Evolutionary conservation across 2,113 vertebrate genomes (phyloP).

Genomic region (Seriola aureovittata): DNA sequence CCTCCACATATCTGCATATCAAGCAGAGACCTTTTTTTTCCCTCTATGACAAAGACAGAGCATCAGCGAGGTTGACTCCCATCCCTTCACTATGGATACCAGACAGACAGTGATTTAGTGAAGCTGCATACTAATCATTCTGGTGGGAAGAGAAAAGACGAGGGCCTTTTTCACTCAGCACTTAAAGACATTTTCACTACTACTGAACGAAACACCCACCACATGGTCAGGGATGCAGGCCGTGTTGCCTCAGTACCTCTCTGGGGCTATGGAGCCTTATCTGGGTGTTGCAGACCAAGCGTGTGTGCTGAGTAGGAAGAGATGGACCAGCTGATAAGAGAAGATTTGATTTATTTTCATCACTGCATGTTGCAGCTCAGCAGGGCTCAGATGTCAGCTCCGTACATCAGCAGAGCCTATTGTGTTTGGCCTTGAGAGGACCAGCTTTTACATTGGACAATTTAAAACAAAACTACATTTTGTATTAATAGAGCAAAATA

Average conservation of each 20-base stretch:
- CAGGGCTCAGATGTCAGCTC: conserved; percentile 43
- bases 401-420: conserved; percentile 20
- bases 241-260: conserved; percentile 31
- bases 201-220: conserved; percentile 39
- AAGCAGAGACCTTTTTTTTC: conserved; percentile 36
- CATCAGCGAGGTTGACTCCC: conserved; percentile 55
- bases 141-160: conserved; percentile 35
- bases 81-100: conserved; percentile 80
- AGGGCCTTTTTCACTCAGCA: conserved; percentile 18
- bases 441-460: conserved; percentile 2
- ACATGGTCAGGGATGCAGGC: conserved; percentile 33
- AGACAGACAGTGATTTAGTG: conserved; percentile 63
- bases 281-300: conserved; percentile 52
- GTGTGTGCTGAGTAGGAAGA: conserved; percentile 66
- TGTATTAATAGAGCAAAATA: neutral
- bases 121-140: conserved; percentile 73
- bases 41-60: conserved; percentile 52
- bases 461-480: conserved; percentile 6
- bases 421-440: conserved; percentile 29
- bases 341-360: conserved; percentile 72
- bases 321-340: conserved; percentile 63
- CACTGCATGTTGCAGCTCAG: conserved; percentile 38
- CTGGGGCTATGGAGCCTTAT: conserved; percentile 51
- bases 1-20: conserved; percentile 51
- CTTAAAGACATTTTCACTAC: conserved; percentile 52